phyloP scores from a whole-genome alignment of 2,113 vertebrate genomes.

The Xiphophorus hellerii region DNA sequence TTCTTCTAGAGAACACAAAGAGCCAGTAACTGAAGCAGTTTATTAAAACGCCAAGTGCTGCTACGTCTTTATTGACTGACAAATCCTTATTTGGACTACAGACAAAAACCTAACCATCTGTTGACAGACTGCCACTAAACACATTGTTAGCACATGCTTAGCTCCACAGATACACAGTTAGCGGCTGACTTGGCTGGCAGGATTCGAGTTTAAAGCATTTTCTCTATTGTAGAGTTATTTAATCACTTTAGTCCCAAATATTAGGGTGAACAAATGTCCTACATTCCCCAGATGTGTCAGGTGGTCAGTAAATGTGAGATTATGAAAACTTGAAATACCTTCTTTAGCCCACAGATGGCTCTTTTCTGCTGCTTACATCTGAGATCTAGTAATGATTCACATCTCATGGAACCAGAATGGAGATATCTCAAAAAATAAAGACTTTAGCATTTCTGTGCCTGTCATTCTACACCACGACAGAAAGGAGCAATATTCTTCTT shows the following conservation, averaged over 20 bases:
- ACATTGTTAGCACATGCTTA: constrained; percentile 43
- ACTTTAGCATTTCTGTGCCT: too few species aligned
- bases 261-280: too few species aligned
- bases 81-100: constrained; percentile 17
- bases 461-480: too few species aligned
- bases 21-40: not conserved
- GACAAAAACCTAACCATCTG: constrained; percentile 14
- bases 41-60: constrained; percentile 28
- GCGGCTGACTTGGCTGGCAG: constrained; percentile 2
- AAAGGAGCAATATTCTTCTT: too few species aligned
- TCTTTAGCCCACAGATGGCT: too few species aligned
- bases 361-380: too few species aligned
- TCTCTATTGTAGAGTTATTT: constrained; percentile 8
- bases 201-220: not conserved
- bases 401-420: too few species aligned
- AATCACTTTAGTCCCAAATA: not conserved
- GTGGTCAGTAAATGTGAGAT: too few species aligned
- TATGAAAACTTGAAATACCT: too few species aligned
- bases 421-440: too few species aligned
- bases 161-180: constrained; percentile 20
- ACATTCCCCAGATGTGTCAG: too few species aligned
- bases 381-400: too few species aligned
- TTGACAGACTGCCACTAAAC: constrained; percentile 52
- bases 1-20: not conserved
- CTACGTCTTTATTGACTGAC: constrained; percentile 29